Percentiles rank a stretch among this genome's conserved stretches.
These are phyloP conservation scores for Dasypolia templi DNA, from an alignment of 2,888 invertebrate genomes.

Conservation along the genomic window DNA sequence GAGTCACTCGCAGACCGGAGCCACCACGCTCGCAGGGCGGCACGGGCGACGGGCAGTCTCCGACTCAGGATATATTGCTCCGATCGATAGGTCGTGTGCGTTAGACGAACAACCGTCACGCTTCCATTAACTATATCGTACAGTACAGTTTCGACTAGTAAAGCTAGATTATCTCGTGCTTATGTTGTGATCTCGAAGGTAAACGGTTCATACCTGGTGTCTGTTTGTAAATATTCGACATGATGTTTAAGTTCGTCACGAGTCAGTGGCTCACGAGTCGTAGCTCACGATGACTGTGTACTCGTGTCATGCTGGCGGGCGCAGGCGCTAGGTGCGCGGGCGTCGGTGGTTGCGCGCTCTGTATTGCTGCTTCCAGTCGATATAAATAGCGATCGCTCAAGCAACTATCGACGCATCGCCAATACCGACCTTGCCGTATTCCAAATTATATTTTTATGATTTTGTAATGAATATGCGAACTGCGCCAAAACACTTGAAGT, in stretches of 20 bases:
- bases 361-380: conserved; percentile 31
- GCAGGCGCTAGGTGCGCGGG: background rate
- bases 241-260: background rate
- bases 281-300: background rate
- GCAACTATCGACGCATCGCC: conserved; percentile 51
- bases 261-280: conserved; percentile 1
- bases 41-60: background rate
- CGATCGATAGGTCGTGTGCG: background rate
- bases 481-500: conserved; percentile 55
- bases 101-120: background rate
- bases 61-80: background rate
- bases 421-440: conserved; percentile 66
- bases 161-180: conserved; percentile 36
- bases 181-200: conserved; percentile 43
- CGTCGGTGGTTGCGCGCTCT: background rate
- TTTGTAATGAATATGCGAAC: conserved; percentile 64
- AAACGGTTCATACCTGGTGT: conserved; percentile 1
- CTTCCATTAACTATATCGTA: conserved; percentile 14
- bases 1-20: background rate
- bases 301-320: background rate
- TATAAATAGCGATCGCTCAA: conserved; percentile 67
- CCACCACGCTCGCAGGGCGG: background rate
- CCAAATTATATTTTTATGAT: conserved; percentile 69
- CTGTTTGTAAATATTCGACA: conserved; percentile 7
- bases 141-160: conserved; percentile 32